A percentile compares a stretch with the other conserved stretches of the same genome.
Evolutionary conservation across 1,140 invertebrate genomes (phyloP).

Genomic region (Nilaparvata lugens): DNA sequence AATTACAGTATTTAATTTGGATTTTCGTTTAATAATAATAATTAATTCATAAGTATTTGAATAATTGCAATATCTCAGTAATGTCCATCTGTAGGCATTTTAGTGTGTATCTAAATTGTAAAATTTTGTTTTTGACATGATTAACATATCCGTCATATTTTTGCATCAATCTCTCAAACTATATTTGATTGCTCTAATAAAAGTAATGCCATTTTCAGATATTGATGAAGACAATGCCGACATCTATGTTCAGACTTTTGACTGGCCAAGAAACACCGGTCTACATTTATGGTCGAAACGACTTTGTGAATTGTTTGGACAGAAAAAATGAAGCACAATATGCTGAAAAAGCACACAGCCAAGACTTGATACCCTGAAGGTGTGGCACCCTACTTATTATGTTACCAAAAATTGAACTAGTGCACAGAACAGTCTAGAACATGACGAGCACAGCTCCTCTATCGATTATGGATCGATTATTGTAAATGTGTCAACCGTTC

Average conservation of each 20-base stretch:
- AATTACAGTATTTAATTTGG: no score
- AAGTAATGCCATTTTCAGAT: slow-evolving; percentile 76
- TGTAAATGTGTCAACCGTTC: not conserved
- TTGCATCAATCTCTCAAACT: no score
- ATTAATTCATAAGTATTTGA: no score
- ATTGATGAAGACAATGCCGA: slow-evolving; percentile 99
- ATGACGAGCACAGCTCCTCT: not conserved
- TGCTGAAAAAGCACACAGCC: not conserved
- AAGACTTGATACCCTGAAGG: not conserved
- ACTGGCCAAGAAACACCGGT: slow-evolving; percentile 98
- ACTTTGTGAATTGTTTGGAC: not conserved
- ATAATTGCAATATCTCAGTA: no score
- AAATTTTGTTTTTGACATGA: no score
- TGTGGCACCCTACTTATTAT: not conserved
- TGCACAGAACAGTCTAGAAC: not conserved
- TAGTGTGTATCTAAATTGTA: no score
- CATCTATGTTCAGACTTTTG: slow-evolving; percentile 97
- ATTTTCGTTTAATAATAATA: no score
- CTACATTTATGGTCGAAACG: slow-evolving; percentile 66
- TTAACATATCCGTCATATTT: no score
- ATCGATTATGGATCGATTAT: not conserved
- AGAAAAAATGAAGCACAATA: not conserved
- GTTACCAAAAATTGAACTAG: not conserved
- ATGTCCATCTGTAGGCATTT: no score
- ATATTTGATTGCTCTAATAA: no score